Percentiles rank a stretch among this genome's conserved stretches.
These are phyloP conservation scores for Polia nebulosa DNA, from an alignment of 2,888 invertebrate species.

Conservation along the genomic window DNA sequence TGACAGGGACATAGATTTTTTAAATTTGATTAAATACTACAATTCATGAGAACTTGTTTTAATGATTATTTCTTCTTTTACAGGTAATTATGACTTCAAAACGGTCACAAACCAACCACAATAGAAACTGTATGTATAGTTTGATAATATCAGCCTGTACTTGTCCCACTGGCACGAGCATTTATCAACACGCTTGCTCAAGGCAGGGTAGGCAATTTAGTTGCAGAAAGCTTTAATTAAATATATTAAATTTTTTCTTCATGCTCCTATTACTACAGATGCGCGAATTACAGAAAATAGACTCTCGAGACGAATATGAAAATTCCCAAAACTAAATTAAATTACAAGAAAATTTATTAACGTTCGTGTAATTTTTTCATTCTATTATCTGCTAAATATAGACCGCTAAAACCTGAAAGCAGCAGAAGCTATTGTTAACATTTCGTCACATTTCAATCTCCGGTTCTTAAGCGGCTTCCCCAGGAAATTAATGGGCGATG, in stretches of 20 bases:
- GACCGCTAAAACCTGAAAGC: too few species aligned
- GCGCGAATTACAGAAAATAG: neutral
- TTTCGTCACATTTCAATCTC: slow-evolving; percentile 60
- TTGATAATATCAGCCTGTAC: neutral
- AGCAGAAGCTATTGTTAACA: slow-evolving; percentile 29
- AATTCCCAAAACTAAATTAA: neutral
- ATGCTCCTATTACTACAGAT: neutral
- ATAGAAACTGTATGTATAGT: slow-evolving; percentile 13
- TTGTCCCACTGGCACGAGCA: neutral
- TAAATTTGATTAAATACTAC: too few species aligned
- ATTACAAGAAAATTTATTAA: neutral
- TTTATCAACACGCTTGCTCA: neutral
- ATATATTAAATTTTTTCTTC: neutral
- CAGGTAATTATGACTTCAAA: slow-evolving; percentile 28
- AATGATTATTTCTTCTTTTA: slow-evolving; percentile 7
- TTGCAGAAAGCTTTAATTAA: neutral
- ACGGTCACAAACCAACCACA: neutral
- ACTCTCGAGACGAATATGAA: neutral
- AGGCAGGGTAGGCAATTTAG: too few species aligned
- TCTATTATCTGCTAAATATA: slow-evolving; percentile 7
- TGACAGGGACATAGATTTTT: too few species aligned
- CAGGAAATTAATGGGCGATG: slow-evolving; percentile 58
- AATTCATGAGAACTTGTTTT: neutral
- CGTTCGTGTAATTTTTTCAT: slow-evolving; percentile 2
- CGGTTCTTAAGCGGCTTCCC: slow-evolving; percentile 45